Base-by-base conservation (phyloP, 1,140 invertebrate genomes). In the Drusus annulatus region DNA sequence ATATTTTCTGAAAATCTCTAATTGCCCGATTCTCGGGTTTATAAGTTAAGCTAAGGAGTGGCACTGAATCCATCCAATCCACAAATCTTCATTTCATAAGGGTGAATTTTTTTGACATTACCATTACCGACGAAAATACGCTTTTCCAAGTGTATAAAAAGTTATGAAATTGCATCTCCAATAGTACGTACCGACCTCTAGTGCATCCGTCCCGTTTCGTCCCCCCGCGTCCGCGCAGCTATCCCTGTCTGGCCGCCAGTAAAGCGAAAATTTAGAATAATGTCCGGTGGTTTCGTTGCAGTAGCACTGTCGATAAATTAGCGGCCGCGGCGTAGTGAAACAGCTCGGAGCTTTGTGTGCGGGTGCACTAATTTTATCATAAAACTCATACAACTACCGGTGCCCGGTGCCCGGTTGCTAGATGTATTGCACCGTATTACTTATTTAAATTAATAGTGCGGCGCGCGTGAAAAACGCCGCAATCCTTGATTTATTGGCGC, bases 181-280 rank as follows among this genome's bases (percentile, higher is more conserved):
- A 45, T 45, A 45, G 13, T 45, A 45, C 36, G 36, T 45, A 45
- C 36, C 56, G 19, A 19, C n/a, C 19, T 2, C 17, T n/a, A 56
- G n/a, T 60, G 4, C 15, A 19, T 60, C 56, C 23, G 56, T 60
- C 56, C 6, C 19, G 7, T 56, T 60, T 60, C 56, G 21, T 21
- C n/a, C 56, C 17, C 13, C 3, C 10, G 56, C 6, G 17, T 7
- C 7, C 19, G 19, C 13, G 4, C 7, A 19, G 19, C 19, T 19
- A 23, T 60, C 56, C 7, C 3, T 13, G 17, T 60, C 56, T 17
- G 54, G 54, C 36, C 16, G 56, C 74, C 25, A 45, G 28, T 28
- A 65, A 19, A 77, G 58, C 50, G 76, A 58, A 77, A 62, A 77
- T 77, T 77, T 65, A 77, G 76, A 77, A 65, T 77, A 77, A 77